Evolutionary conservation across 2,113 vertebrate genomes (phyloP), one percentile per base, ranked within the genome.

Genomic region (Dromiciops gliroides): DNA sequence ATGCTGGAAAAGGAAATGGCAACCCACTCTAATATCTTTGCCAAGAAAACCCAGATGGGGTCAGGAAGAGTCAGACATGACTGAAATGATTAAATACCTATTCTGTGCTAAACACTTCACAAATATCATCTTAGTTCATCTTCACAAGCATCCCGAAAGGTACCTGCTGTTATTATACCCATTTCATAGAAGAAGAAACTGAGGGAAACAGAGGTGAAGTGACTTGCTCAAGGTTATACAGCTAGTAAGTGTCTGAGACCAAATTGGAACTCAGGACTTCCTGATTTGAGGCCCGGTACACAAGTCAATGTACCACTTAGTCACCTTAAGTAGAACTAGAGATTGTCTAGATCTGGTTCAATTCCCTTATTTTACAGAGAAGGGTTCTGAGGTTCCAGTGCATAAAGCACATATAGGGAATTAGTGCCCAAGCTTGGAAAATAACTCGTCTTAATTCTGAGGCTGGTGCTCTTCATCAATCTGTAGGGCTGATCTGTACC

Each of bases 321-420:
- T 19, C 8, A 2, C 19, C 16, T 89, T 16, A 10, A 2, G 1
- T 2, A 67, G 23, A 48, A 60, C 0, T 48, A 7, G 12, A 10
- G 48, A 0, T 0, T 0, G 0, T 5, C 60, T 0, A 2, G 5
- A 19, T 8, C 0, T 0, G 9, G 1, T 14, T 6, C 4, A 31
- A 8, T 5, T 8, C 92, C 2, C 0, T 0, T 7, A 50, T 67
- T 48, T 31, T 0, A 53, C 8, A 3, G 25, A 48, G 52, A 23
- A 0, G 0, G 0, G 0, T 48, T 16, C 19, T 14, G 3, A 10
- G 8, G 37, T 3, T 8, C 11, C 1, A 31, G n/a, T 9, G 50
- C 28, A 37, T 37, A 3, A 28, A 0, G 0, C 0, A 31, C 1
- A 7, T 4, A 7, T 0, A 0, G 8, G 37, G 1, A n/a, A 53